Conservation (phyloP, 2,888 invertebrate species). For the Trimorus sp. region DNA sequence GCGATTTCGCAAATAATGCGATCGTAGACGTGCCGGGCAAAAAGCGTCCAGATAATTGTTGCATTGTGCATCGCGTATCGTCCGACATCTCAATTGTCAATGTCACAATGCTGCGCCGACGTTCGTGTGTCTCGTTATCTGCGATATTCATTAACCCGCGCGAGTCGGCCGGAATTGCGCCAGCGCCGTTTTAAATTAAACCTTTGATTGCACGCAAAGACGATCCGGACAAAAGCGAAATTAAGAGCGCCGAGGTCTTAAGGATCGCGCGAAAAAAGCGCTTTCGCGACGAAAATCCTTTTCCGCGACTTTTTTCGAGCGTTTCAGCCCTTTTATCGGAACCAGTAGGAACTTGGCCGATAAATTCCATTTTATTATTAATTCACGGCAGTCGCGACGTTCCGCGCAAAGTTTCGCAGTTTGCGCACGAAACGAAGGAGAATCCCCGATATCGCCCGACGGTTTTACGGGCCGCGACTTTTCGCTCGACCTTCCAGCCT, state of each 20-base stretch:
- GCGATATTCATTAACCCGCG: slow-evolving; percentile 27
- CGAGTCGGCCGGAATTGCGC: neutral
- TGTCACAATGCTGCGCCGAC: slow-evolving; percentile 13
- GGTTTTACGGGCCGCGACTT: slow-evolving; percentile 58
- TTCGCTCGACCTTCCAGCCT: slow-evolving; percentile 22
- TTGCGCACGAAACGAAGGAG: slow-evolving; percentile 44
- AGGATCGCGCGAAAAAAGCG: slow-evolving; percentile 4
- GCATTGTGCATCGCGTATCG: slow-evolving; percentile 17
- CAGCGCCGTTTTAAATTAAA: no score
- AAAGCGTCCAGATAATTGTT: no score
- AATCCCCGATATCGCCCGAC: slow-evolving; percentile 48
- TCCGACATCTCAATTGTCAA: slow-evolving; percentile 29
- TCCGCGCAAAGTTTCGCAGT: slow-evolving; percentile 50
- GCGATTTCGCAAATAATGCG: no score
- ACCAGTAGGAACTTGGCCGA: slow-evolving; percentile 45
- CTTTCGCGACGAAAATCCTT: slow-evolving; percentile 28
- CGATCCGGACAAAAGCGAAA: no score
- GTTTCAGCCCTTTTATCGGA: slow-evolving; percentile 48
- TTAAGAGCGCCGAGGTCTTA: neutral
- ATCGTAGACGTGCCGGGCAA: no score
- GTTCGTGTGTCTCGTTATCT: slow-evolving; percentile 32
- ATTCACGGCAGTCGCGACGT: slow-evolving; percentile 56
- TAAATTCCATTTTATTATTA: slow-evolving; percentile 62
- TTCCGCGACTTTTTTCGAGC: slow-evolving; percentile 42
- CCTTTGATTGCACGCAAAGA: no score